Evolutionary conservation across 2,888 invertebrate species (phyloP).

Genomic region (Iselma pallidipennis): DNA sequence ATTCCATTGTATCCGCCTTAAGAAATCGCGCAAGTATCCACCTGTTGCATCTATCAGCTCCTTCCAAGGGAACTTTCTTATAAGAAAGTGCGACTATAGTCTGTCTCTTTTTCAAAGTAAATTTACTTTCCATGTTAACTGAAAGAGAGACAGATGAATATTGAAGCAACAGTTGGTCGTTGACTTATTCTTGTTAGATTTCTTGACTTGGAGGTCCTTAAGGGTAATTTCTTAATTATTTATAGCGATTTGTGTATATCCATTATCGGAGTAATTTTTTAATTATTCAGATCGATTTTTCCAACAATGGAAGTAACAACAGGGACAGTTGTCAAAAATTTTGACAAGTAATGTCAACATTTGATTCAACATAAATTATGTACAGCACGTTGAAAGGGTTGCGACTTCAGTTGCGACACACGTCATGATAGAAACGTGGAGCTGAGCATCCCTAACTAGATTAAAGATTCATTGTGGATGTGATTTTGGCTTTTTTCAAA

Average conservation of each 20-base stretch:
- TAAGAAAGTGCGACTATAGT: conserved; percentile 14
- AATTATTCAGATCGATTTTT: neutral
- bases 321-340: conserved; percentile 14
- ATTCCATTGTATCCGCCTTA: conserved; percentile 17
- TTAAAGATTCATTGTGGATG: neutral
- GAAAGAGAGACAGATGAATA: neutral
- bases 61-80: conserved; percentile 32
- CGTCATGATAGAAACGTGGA: conserved; percentile 15
- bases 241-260: conserved; percentile 15
- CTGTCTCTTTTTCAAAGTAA: neutral
- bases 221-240: conserved; percentile 10
- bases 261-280: conserved; percentile 5
- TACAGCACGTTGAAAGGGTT: conserved; percentile 19
- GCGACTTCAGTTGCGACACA: conserved; percentile 4
- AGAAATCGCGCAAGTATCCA: conserved; percentile 40
- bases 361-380: conserved; percentile 14
- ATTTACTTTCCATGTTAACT: neutral
- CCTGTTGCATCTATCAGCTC: conserved; percentile 39
- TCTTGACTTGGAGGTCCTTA: conserved; percentile 16
- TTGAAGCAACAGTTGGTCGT: conserved; percentile 24
- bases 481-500: neutral
- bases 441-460: neutral
- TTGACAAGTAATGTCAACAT: conserved; percentile 7
- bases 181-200: conserved; percentile 21
- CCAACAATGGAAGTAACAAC: neutral